Base-by-base conservation (phyloP, 2,113 vertebrate genomes). In the Eublepharis macularius region DNA sequence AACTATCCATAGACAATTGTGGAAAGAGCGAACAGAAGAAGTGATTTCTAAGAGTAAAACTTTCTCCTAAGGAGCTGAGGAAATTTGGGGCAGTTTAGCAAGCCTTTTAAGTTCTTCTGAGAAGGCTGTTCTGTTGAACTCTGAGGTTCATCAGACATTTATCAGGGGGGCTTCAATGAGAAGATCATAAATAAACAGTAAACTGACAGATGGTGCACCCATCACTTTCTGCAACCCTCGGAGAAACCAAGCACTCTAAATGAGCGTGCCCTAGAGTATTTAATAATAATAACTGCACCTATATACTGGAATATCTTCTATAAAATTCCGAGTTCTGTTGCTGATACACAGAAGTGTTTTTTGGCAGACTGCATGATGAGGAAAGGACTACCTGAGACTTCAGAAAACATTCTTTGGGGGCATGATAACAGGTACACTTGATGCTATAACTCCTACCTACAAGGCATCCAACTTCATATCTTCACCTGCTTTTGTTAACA, bases 401-500 rank as follows among this genome's bases (percentile, higher is more conserved):
- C 29, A 51, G 8, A 51, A 34, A 9, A 8, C 24, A 21, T 10
- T 76, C 14, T 34, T 76, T 49, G 49, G 19, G 43, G 45, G 74
- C 47, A 51, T 17, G 47, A 49, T 51, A 14, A n/a, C 16, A 2
- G 8, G 19, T 51, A n/a, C 6, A 34, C 51, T 76, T 19, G 32
- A 49, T 39, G 34, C 36, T 12, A 63, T 21, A 39, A 1, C 11
- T 26, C 10, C 24, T 79, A 14, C 36, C 36, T 63, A 41, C n/a
- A 10, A 36, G 39, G 34, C 34, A 26, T 11, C 17, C 45, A 76
- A 11, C 76, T 77, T 19, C 17, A 6, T 39, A 12, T 49, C 86
- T 85, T 49, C 89, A 86, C 72, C 88, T 83, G 83, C 83, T 77
- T 91, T 91, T 63, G 78, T 80, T 86, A 69, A 85, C 82, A 81